Evolutionary conservation across 2,888 invertebrate genomes (phyloP).

Genomic region (Lasius platythorax): DNA sequence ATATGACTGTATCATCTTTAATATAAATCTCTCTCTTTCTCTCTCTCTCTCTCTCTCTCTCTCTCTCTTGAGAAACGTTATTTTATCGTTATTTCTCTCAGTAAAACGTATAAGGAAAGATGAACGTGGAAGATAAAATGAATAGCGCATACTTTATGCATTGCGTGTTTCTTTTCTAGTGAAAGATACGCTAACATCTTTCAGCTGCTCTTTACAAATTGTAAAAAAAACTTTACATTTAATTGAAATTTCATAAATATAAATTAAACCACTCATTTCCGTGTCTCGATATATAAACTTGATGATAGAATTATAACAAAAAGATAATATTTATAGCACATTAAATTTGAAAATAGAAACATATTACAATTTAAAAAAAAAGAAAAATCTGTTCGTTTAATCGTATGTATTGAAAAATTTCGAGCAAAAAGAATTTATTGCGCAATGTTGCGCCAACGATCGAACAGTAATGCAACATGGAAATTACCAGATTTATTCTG

Average conservation of each 20-base stretch:
- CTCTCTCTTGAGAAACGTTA: background rate
- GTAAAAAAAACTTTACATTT: background rate
- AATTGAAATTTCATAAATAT: background rate
- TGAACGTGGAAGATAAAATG: background rate
- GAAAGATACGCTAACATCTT: background rate
- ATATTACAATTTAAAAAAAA: background rate
- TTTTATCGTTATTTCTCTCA: background rate
- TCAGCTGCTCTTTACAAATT: background rate
- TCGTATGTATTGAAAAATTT: background rate
- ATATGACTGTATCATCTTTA: background rate
- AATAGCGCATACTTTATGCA: conserved; percentile 37
- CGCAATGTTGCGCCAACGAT: conserved; percentile 29
- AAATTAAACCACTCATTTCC: background rate
- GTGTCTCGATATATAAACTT: background rate
- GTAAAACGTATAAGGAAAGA: background rate
- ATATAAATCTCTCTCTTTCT: background rate
- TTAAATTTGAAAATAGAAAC: background rate
- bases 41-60: background rate
- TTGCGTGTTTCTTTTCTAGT: background rate
- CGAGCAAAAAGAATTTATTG: conserved; percentile 12
- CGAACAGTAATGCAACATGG: background rate
- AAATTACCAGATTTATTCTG: conserved; percentile 38
- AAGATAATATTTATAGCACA: background rate
- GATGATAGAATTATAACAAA: background rate
- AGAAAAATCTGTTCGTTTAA: background rate